Conservation (phyloP, 2,888 invertebrate genomes). For the Bedellia somnulentella region DNA sequence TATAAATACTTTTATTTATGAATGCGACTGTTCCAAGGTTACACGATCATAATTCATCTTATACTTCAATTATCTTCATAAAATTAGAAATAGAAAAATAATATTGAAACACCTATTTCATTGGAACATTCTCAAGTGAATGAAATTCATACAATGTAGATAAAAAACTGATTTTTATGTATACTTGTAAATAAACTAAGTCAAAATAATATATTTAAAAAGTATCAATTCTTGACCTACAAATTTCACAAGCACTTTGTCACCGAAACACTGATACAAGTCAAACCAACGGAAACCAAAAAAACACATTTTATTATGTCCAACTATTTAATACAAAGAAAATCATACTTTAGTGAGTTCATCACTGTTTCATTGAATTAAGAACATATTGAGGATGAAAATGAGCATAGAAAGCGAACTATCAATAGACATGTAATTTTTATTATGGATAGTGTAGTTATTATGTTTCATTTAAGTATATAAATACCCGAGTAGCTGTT, state of each 20-base stretch:
- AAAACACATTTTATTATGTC: no score
- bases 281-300: no score
- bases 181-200: no score
- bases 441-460: conserved; percentile 39
- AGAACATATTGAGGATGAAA: no score
- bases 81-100: conserved; percentile 62
- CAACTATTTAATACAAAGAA: no score
- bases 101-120: conserved; percentile 56
- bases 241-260: no score
- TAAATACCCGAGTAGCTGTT: conserved; percentile 39
- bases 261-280: no score
- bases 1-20: conserved; percentile 57
- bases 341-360: no score
- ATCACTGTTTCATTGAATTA: no score
- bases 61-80: conserved; percentile 50
- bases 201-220: no score
- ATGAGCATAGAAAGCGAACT: conserved; percentile 20
- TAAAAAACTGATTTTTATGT: conserved; percentile 12
- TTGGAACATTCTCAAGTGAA: conserved; percentile 45
- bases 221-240: no score
- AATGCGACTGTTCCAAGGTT: conserved; percentile 49
- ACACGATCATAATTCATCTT: conserved; percentile 52
- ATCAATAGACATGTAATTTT: conserved; percentile 22
- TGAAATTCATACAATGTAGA: conserved; percentile 17
- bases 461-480: conserved; percentile 32